phyloP scores from a whole-genome alignment of 2,113 vertebrate species.

The Sylvietta virens region DNA sequence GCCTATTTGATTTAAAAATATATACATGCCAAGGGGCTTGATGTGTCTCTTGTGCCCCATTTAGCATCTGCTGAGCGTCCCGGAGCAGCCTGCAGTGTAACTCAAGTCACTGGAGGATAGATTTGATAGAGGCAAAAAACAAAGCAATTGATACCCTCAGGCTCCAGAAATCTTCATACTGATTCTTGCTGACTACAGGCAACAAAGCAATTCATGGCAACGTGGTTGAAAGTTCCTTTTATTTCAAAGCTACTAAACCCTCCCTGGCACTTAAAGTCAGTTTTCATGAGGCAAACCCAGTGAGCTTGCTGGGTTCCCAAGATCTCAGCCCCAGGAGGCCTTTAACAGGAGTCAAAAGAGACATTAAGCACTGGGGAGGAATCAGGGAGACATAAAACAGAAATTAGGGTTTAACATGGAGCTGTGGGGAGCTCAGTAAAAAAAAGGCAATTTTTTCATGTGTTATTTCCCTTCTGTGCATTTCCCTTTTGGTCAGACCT shows the following conservation, averaged over 20 bases:
- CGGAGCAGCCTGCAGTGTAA: constrained; percentile 50
- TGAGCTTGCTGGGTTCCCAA: constrained; percentile 26
- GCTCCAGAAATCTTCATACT: constrained; percentile 56
- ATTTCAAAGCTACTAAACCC: constrained; percentile 53
- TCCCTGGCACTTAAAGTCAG: constrained; percentile 54
- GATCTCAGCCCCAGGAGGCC: constrained; percentile 46
- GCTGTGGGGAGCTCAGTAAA: neutral
- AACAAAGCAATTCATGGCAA: constrained; percentile 58
- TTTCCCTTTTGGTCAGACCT: neutral
- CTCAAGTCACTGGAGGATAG: constrained; percentile 63
- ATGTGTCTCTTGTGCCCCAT: constrained; percentile 63
- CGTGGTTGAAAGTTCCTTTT: constrained; percentile 37
- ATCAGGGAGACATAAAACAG: constrained; percentile 44
- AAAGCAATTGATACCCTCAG: constrained; percentile 69
- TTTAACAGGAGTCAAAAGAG: constrained; percentile 43
- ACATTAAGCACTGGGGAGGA: constrained; percentile 9
- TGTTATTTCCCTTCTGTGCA: neutral
- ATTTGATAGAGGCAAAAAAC: constrained; percentile 64
- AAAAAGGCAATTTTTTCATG: neutral
- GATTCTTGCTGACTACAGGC: constrained; percentile 68
- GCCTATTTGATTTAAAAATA: constrained; percentile 72
- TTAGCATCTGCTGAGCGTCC: constrained; percentile 69
- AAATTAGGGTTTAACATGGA: neutral
- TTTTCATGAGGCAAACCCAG: constrained; percentile 45
- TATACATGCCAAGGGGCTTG: constrained; percentile 65